Base-by-base conservation (phyloP, 2,113 vertebrate species). In the Sinocyclocheilus grahami region DNA sequence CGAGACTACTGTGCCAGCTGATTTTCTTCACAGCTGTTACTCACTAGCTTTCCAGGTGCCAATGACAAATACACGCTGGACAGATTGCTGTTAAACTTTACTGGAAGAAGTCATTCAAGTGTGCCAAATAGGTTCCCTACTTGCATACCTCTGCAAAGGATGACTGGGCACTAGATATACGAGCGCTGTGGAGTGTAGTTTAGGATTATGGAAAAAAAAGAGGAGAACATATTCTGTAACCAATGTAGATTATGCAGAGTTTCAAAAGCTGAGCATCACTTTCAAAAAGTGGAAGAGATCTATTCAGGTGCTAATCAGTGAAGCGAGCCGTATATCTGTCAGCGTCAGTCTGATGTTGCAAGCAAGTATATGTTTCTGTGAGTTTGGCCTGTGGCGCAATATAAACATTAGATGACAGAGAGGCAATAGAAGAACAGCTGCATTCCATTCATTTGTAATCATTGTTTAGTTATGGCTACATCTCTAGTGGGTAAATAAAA, bases 11-110 rank as follows among this genome's bases (percentile, higher is more conserved):
- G 86, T 80, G 65, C 77, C 74, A 71, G 81, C 82, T 88, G 89
- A 91, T 89, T 89, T 90, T 77, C 91, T 91, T 81, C 85, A 62
- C 91, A 93, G 92, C 92, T 90, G 91, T 89, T 91, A 78, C 53
- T 88, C 82, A 87, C 88, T 63, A 82, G 85, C 89, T 83, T 87
- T 87, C 80, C 88, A 88, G 90, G 91, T 93, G 92, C 92, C 91
- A 89, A 89, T 89, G 89, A 92, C 91, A 88, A 76, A 91, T 88
- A 86, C 89, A 88, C 46, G 82, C 86, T 83, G 87, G 83, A 87
- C 92, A 90, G 88, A 89, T 86, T 87, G 67, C 90, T 87, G 87
- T 87, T 91, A 90, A 90, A 87, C 89, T 92, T 93, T 88, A 93
- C 81, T 83, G 89, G 90, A 81, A 89, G 90, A 89, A 92, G 89